These are phyloP conservation scores for Scaptodrosophila lebanonensis DNA, from an alignment of 1,140 invertebrate species.

Conservation along the genomic window DNA sequence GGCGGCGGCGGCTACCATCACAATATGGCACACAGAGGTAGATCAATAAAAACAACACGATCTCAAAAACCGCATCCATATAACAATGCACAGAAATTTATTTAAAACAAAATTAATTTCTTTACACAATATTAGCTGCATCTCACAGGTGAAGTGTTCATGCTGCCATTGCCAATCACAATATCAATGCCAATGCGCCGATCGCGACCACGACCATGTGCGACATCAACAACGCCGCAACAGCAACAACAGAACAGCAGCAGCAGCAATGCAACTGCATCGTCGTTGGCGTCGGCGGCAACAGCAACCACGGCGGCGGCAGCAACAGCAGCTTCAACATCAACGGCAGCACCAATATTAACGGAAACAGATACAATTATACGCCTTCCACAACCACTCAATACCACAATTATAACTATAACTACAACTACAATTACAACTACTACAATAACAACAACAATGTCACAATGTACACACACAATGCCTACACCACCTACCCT, in stretches of 20 bases:
- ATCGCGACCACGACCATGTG: no score
- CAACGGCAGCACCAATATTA: conserved; percentile 12
- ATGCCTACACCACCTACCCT: neutral
- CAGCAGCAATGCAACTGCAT: neutral
- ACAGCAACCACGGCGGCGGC: conserved; percentile 1
- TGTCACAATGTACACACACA: neutral
- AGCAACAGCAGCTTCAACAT: neutral
- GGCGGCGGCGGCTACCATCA: conserved; percentile 53
- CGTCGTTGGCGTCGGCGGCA: neutral
- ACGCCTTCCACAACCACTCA: neutral
- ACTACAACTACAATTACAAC: neutral
- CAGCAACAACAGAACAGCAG: neutral
- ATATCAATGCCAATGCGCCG: no score
- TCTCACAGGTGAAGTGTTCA: conserved; percentile 71
- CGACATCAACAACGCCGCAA: no score
- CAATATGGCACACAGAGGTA: conserved; percentile 77
- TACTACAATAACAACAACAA: conserved; percentile 3
- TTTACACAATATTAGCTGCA: conserved; percentile 73
- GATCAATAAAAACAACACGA: conserved; percentile 74
- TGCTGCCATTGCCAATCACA: conserved; percentile 64
- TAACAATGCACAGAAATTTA: conserved; percentile 76
- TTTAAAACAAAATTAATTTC: conserved; percentile 72
- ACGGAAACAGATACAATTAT: neutral
- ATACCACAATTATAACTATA: neutral
- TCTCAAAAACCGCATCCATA: conserved; percentile 77